Evolutionary conservation across 2,888 invertebrate genomes (phyloP).

Genomic region (Epsilonema sp.): DNA sequence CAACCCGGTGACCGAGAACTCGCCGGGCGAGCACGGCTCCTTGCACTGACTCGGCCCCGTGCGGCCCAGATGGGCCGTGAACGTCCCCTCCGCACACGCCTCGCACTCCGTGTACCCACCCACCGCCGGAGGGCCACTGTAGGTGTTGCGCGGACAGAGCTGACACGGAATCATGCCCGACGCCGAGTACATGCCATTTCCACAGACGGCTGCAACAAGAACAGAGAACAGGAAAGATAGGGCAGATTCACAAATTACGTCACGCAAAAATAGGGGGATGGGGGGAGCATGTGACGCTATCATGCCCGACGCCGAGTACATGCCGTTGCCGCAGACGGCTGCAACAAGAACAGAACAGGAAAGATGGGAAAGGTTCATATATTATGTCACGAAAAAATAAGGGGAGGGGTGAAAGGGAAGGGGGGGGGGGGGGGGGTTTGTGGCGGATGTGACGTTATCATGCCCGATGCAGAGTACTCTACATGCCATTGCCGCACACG

Average conservation of each 20-base stretch:
- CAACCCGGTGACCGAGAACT: slow-evolving; percentile 74
- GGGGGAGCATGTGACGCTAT: too few relatives aligned
- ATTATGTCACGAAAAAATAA: too few relatives aligned
- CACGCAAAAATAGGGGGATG: too few relatives aligned
- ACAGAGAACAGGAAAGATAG: too few relatives aligned
- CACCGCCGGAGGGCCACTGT: slow-evolving; percentile 29
- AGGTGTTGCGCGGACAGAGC: slow-evolving; percentile 80
- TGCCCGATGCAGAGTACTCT: slow-evolving; percentile 76
- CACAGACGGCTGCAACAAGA: slow-evolving; percentile 49
- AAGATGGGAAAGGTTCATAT: too few relatives aligned
- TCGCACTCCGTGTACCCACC: slow-evolving; percentile 42
- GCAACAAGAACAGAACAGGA: too few relatives aligned
- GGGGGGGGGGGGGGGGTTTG: too few relatives aligned
- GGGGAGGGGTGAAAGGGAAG: too few relatives aligned
- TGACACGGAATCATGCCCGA: slow-evolving; percentile 81
- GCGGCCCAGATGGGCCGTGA: slow-evolving; percentile 31
- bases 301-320: slow-evolving; percentile 77
- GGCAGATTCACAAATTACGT: too few relatives aligned
- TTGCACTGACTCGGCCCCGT: slow-evolving; percentile 31
- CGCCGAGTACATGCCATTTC: slow-evolving; percentile 82
- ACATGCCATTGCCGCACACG: slow-evolving; percentile 85
- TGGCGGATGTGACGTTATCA: slow-evolving; percentile 80
- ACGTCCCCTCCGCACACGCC: slow-evolving; percentile 44
- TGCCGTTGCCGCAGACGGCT: slow-evolving; percentile 80
- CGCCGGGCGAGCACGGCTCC: slow-evolving; percentile 67